phyloP scores from a whole-genome alignment of 2,113 vertebrate genomes.

The Bombycilla garrulus region DNA sequence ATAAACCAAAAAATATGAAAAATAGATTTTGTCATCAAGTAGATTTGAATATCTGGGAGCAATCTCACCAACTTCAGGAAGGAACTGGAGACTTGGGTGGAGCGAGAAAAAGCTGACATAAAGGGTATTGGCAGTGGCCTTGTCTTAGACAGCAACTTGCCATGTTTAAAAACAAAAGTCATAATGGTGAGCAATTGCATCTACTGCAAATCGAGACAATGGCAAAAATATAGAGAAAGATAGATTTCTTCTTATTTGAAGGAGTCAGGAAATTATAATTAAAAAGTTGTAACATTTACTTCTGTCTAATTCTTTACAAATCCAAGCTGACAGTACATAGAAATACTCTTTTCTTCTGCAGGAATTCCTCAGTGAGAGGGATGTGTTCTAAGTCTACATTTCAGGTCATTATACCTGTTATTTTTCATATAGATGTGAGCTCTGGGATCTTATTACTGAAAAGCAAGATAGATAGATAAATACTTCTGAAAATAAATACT shows the following conservation, averaged over 20 bases:
- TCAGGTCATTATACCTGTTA: background rate
- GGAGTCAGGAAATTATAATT: background rate
- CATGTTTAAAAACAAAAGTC: background rate
- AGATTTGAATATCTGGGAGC: background rate
- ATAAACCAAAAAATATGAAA: background rate
- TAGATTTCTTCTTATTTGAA: background rate
- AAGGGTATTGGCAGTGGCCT: background rate
- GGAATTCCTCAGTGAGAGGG: background rate
- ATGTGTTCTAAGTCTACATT: background rate
- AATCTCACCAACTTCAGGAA: background rate
- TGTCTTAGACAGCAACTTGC: background rate
- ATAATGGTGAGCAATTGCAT: background rate
- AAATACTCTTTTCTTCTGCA: background rate
- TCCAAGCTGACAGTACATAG: background rate
- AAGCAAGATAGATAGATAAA: background rate
- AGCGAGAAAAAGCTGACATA: background rate
- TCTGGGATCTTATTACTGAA: slow-evolving; percentile 9
- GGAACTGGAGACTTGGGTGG: background rate
- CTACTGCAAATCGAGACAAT: background rate
- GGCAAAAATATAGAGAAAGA: fast-evolving
- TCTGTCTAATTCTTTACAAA: background rate
- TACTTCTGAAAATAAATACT: background rate
- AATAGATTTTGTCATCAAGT: background rate
- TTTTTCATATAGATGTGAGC: background rate
- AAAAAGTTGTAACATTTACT: background rate